These are phyloP conservation scores for Camelus bactrianus DNA, from an alignment of 2,113 vertebrate species.

Conservation along the genomic window DNA sequence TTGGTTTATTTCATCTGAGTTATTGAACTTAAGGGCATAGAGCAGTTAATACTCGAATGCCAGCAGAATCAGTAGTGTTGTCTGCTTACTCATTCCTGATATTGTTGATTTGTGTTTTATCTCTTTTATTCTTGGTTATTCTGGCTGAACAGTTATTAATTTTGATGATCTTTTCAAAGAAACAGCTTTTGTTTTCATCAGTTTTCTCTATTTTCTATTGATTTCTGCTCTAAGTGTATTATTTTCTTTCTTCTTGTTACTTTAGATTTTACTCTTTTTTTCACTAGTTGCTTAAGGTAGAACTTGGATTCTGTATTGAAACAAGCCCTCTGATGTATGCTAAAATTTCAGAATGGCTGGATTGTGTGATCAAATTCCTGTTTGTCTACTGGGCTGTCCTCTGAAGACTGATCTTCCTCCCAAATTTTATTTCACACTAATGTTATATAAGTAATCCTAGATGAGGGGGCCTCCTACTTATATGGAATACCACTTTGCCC, in stretches of 20 bases:
- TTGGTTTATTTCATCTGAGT: not conserved
- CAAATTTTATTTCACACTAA: not conserved
- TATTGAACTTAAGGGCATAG: not conserved
- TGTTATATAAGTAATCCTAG: not conserved
- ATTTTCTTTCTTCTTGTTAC: not conserved
- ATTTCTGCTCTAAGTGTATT: not conserved
- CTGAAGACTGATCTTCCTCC: not conserved
- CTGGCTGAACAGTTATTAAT: not conserved
- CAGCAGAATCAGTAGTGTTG: not conserved
- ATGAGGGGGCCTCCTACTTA: not conserved
- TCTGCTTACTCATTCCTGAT: not conserved
- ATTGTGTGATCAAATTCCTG: not conserved
- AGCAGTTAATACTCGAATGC: conserved; percentile 2
- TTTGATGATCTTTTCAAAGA: not conserved
- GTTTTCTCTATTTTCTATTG: not conserved
- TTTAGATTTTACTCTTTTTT: not conserved
- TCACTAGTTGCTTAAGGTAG: not conserved
- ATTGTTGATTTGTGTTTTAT: not conserved
- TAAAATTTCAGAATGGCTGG: not conserved
- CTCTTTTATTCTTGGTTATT: not conserved
- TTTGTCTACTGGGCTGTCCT: not conserved
- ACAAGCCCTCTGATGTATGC: not conserved
- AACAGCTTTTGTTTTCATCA: not conserved
- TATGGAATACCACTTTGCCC: not conserved
- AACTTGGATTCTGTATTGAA: not conserved